These are phyloP conservation scores for Thymelicus lineola DNA, from an alignment of 2,888 invertebrate species.

Conservation along the genomic window DNA sequence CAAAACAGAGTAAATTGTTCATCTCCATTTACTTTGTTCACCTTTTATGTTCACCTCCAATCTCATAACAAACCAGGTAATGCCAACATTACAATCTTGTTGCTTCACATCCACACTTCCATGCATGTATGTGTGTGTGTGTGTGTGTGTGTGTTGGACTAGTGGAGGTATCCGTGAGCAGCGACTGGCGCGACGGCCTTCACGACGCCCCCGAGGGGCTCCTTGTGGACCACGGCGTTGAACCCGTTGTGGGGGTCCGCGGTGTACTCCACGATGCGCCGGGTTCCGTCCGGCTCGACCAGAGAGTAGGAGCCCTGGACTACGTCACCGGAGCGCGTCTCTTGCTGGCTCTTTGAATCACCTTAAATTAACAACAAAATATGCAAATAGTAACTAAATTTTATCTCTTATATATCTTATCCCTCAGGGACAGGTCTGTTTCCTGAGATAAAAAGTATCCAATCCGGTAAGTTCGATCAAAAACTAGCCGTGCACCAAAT, in stretches of 20 bases:
- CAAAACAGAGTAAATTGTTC: neutral
- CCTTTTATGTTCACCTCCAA: no score
- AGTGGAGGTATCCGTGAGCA: conserved; percentile 54
- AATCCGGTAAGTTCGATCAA: no score
- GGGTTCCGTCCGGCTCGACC: conserved; percentile 87
- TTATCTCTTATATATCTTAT: no score
- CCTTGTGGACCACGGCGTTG: conserved; percentile 88
- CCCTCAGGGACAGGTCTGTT: no score
- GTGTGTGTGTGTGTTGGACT: conserved; percentile 37
- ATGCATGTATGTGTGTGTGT: conserved; percentile 34
- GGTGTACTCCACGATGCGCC: conserved; percentile 87
- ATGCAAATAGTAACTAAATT: no score
- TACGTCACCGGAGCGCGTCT: conserved; percentile 86
- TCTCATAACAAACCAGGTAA: neutral
- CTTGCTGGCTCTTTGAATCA: conserved; percentile 80
- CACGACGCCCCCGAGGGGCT: conserved; percentile 78
- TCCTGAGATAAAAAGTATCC: no score
- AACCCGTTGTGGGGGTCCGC: conserved; percentile 88
- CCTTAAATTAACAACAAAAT: conserved; percentile 51
- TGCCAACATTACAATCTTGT: neutral
- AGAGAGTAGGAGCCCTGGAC: conserved; percentile 88
- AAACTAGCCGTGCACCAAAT: no score
- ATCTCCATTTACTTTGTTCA: neutral
- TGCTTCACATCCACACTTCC: conserved; percentile 37
- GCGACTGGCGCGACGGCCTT: conserved; percentile 72